Conservation (phyloP, 2,888 invertebrate genomes). For the Acutogordius australiensis region DNA sequence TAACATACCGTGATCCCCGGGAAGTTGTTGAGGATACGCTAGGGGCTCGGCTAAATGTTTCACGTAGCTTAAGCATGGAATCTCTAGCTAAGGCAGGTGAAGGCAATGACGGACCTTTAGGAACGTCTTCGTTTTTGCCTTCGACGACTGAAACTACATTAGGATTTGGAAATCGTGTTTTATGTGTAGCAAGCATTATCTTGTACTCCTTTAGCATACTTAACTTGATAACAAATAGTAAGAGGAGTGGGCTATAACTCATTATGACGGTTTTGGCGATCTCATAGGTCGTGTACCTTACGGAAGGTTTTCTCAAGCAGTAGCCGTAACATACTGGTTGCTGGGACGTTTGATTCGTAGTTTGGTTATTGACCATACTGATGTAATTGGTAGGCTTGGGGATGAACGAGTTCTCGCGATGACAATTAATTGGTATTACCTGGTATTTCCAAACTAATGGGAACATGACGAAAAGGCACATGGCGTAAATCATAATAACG, state of each 20-base stretch:
- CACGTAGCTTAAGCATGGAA: not conserved
- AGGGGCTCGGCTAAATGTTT: not conserved
- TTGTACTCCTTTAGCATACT: not conserved
- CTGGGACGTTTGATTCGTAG: not conserved
- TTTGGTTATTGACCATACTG: no score
- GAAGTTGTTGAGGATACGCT: not conserved
- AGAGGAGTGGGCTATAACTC: not conserved
- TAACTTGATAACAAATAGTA: not conserved
- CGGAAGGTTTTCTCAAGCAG: no score
- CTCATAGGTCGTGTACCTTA: no score
- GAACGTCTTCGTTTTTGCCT: no score
- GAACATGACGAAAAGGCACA: not conserved
- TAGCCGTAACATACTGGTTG: no score
- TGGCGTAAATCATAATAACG: not conserved
- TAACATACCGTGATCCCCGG: no score
- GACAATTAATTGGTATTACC: not conserved
- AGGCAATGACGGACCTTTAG: no score
- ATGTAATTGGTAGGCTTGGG: not conserved
- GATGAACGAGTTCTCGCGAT: not conserved
- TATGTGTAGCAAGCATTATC: not conserved
- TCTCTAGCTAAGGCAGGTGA: not conserved
- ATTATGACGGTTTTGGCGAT: no score
- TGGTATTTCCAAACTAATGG: not conserved
- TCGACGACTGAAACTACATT: no score
- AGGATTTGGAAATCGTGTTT: no score